These are phyloP conservation scores for Rhinella marina DNA, from an alignment of 2,797 vertebrate genomes.

Conservation along the genomic window DNA sequence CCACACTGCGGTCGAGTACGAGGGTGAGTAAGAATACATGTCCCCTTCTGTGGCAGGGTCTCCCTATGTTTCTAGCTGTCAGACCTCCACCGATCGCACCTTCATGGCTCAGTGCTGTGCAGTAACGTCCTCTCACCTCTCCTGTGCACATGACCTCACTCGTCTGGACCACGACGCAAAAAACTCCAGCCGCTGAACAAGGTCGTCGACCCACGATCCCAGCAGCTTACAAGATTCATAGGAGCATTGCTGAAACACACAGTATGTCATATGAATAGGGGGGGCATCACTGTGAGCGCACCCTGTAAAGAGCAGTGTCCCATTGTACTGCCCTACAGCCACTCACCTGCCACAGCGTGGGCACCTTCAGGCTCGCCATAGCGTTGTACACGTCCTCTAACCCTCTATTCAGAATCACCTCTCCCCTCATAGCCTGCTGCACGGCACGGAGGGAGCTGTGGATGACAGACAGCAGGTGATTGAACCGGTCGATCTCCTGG, in stretches of 20 bases:
- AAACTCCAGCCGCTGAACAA: conserved; percentile 69
- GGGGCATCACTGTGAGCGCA: too few relatives aligned
- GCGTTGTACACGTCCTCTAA: conserved; percentile 68
- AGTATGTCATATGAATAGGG: background rate
- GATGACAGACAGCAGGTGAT: conserved; percentile 68
- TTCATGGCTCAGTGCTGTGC: background rate
- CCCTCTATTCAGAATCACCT: conserved; percentile 65
- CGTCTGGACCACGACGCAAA: conserved; percentile 71
- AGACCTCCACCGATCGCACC: too few relatives aligned
- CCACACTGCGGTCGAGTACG: too few relatives aligned
- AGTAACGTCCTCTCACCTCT: conserved; percentile 59
- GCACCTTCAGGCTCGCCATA: conserved; percentile 64
- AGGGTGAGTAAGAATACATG: too few relatives aligned
- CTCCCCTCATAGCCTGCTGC: conserved; percentile 67
- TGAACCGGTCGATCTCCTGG: conserved; percentile 71
- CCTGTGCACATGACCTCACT: conserved; percentile 60
- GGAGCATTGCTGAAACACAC: conserved; percentile 66
- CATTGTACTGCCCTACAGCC: background rate
- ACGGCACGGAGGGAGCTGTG: conserved; percentile 68
- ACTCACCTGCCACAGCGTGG: conserved; percentile 70
- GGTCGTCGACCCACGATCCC: conserved; percentile 70
- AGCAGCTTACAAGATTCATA: conserved; percentile 69
- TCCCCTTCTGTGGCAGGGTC: too few relatives aligned
- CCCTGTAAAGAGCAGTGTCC: background rate
- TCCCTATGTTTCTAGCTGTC: too few relatives aligned